These are phyloP conservation scores for Hydropsyche tenuis DNA, from an alignment of 1,140 invertebrate species.

Conservation along the genomic window DNA sequence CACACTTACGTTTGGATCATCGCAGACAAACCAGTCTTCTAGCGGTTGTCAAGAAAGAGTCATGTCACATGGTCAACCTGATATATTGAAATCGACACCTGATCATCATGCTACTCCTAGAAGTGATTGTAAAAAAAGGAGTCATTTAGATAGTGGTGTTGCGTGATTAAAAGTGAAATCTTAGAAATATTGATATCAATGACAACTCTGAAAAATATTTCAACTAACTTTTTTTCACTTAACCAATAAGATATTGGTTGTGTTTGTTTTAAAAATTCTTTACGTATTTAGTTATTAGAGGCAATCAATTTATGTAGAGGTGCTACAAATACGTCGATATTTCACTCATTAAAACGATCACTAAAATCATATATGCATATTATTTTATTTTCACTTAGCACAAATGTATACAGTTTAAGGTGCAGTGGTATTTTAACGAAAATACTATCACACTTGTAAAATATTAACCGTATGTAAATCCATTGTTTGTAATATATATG, in stretches of 20 bases:
- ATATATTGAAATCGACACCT: slow-evolving; percentile 83
- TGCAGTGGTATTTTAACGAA: background rate
- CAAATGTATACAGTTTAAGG: background rate
- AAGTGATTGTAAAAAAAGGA: slow-evolving; percentile 63
- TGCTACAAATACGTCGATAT: too few relatives aligned
- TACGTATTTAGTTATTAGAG: background rate
- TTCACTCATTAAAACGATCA: too few relatives aligned
- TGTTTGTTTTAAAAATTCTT: background rate
- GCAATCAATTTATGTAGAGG: too few relatives aligned
- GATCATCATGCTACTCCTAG: slow-evolving; percentile 69
- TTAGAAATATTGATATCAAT: slow-evolving; percentile 21
- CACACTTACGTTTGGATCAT: slow-evolving; percentile 56
- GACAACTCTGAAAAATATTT: too few relatives aligned
- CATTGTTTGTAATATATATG: too few relatives aligned
- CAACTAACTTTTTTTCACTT: too few relatives aligned
- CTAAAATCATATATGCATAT: background rate
- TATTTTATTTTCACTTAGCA: background rate
- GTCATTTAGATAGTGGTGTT: slow-evolving; percentile 64
- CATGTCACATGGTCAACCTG: slow-evolving; percentile 70
- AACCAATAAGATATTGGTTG: too few relatives aligned
- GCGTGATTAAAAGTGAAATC: slow-evolving; percentile 57
- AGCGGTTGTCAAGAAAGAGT: slow-evolving; percentile 56
- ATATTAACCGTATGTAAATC: too few relatives aligned
- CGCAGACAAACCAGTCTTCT: slow-evolving; percentile 43
- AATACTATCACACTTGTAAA: too few relatives aligned